Percentiles rank a stretch among this genome's conserved stretches.
These are phyloP conservation scores for Smithornis capensis DNA, from an alignment of 2,113 vertebrate genomes.

Conservation along the genomic window DNA sequence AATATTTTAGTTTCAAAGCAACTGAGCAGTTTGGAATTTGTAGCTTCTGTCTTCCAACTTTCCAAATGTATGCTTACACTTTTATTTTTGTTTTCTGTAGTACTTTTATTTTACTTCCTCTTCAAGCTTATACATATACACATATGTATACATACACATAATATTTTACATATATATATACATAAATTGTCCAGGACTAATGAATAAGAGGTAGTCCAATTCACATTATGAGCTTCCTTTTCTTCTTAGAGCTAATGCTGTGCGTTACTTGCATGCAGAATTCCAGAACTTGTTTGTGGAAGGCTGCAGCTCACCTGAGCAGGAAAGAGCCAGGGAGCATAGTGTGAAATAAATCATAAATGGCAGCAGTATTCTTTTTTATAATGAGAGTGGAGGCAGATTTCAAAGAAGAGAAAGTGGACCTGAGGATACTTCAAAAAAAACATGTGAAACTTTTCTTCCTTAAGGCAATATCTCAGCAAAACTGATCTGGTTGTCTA, in stretches of 20 bases:
- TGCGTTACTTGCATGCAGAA: background rate
- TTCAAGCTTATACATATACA: background rate
- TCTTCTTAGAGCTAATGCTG: background rate
- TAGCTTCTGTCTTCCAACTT: background rate
- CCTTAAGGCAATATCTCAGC: background rate
- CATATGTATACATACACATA: too few species aligned
- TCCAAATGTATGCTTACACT: accelerated
- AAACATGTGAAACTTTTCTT: background rate
- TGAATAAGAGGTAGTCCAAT: background rate
- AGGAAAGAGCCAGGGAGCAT: background rate
- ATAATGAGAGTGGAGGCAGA: background rate
- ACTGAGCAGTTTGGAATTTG: background rate
- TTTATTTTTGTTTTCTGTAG: background rate
- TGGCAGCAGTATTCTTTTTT: background rate
- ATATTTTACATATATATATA: background rate
- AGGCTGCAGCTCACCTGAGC: background rate
- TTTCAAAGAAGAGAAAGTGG: background rate
- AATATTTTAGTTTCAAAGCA: background rate
- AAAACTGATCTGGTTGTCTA: background rate
- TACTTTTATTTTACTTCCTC: background rate
- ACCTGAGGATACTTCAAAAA: background rate
- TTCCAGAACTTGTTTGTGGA: background rate
- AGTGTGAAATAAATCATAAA: background rate
- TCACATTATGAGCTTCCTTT: background rate
- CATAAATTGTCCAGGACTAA: too few species aligned